Conservation (phyloP, 1,140 invertebrate genomes). For the Cherax quadricarinatus region DNA sequence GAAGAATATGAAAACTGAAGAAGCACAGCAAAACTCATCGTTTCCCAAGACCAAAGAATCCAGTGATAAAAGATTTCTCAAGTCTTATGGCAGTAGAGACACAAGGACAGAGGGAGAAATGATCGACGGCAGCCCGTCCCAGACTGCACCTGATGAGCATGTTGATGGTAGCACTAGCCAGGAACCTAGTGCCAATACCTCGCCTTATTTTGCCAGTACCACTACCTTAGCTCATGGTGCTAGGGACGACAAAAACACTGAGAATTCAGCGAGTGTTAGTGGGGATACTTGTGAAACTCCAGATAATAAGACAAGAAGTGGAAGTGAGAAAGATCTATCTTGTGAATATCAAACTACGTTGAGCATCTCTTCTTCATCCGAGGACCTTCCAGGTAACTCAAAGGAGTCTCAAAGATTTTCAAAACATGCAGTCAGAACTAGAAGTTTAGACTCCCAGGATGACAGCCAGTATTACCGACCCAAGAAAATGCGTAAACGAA, state of each 20-base stretch:
- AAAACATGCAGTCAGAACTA: background rate
- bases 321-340: background rate
- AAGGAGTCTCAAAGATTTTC: background rate
- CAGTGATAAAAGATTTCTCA: background rate
- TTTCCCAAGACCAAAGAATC: background rate
- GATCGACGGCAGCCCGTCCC: background rate
- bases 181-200: background rate
- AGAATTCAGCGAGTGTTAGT: background rate
- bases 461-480: slow-evolving; percentile 51
- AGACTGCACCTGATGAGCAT: background rate
- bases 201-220: background rate
- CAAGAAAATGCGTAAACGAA: slow-evolving; percentile 43
- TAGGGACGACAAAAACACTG: background rate
- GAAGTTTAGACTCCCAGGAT: slow-evolving; percentile 8
- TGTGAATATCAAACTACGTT: background rate
- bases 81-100: background rate
- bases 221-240: background rate
- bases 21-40: background rate
- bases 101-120: background rate
- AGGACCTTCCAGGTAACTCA: background rate
- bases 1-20: background rate
- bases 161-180: background rate
- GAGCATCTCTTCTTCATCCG: background rate
- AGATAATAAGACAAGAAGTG: background rate
- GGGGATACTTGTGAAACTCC: background rate